phyloP scores from a whole-genome alignment of 2,888 invertebrate genomes.

The Abrostola tripartita region DNA sequence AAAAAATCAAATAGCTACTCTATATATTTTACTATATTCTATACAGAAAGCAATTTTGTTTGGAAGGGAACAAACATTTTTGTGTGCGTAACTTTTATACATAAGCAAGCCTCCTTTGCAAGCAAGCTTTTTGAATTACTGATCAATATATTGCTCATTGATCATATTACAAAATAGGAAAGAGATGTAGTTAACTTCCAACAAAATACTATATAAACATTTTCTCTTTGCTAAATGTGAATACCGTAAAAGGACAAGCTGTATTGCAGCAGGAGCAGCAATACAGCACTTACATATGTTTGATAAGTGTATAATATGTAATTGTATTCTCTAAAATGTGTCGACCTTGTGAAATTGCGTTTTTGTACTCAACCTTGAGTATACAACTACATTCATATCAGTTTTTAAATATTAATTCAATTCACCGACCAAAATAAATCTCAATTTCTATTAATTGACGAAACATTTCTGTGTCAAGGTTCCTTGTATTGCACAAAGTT shows the following conservation, averaged over 20 bases:
- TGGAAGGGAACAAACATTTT: too few relatives aligned
- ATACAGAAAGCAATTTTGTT: too few relatives aligned
- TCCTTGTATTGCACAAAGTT: constrained; percentile 75
- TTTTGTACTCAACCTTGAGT: constrained; percentile 54
- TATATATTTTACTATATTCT: not conserved
- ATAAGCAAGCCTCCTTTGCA: too few relatives aligned
- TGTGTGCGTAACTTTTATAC: too few relatives aligned
- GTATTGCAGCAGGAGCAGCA: constrained; percentile 10
- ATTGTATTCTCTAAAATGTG: constrained; percentile 28
- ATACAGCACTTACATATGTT: constrained; percentile 6
- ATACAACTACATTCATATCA: constrained; percentile 49
- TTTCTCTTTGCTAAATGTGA: too few relatives aligned
- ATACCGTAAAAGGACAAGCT: constrained; percentile 9
- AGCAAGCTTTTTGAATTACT: too few relatives aligned
- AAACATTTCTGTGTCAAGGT: constrained; percentile 81
- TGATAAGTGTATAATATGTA: constrained; percentile 9
- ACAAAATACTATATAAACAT: too few relatives aligned
- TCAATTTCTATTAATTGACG: constrained; percentile 77
- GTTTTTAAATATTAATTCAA: constrained; percentile 61
- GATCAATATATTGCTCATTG: too few relatives aligned
- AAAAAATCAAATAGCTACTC: not conserved
- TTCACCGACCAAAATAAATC: constrained; percentile 66
- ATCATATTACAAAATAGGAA: too few relatives aligned
- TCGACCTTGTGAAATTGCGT: constrained; percentile 49
- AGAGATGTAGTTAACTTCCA: too few relatives aligned